A percentile compares a stretch with the other conserved stretches of the same genome.
phyloP scores from a whole-genome alignment of 2,797 vertebrate genomes.

The Manis crassicaudata region DNA sequence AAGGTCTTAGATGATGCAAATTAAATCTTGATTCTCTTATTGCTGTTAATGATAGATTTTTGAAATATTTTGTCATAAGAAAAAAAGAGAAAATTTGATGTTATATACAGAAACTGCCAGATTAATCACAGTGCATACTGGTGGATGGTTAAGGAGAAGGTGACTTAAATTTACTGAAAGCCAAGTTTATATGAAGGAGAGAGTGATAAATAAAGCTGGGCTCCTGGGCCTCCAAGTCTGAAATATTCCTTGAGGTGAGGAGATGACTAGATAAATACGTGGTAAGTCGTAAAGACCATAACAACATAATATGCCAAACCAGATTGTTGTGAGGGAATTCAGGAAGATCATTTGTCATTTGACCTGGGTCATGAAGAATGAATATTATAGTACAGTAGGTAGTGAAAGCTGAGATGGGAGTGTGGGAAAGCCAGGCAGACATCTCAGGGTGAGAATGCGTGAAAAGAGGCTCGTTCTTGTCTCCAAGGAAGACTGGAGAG shows the following conservation, averaged over 20 bases:
- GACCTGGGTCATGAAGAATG: background rate
- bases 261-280: background rate
- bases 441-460: fast-evolving
- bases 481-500: background rate
- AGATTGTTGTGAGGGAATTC: background rate
- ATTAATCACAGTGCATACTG: background rate
- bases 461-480: background rate
- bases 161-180: background rate
- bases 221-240: background rate
- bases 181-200: background rate
- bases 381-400: background rate
- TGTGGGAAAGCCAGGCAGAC: background rate
- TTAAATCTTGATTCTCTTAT: background rate
- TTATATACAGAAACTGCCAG: background rate
- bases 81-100: background rate
- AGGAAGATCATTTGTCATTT: background rate
- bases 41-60: background rate
- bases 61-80: background rate
- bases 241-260: background rate
- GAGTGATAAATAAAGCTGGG: background rate
- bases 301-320: background rate
- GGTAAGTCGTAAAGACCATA: background rate
- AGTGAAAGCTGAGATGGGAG: background rate
- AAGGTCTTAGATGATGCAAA: background rate
- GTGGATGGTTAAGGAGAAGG: background rate